Evolutionary conservation across 2,113 vertebrate genomes (phyloP), one percentile per base, ranked within the genome.

Genomic region (Hippolais icterina): DNA sequence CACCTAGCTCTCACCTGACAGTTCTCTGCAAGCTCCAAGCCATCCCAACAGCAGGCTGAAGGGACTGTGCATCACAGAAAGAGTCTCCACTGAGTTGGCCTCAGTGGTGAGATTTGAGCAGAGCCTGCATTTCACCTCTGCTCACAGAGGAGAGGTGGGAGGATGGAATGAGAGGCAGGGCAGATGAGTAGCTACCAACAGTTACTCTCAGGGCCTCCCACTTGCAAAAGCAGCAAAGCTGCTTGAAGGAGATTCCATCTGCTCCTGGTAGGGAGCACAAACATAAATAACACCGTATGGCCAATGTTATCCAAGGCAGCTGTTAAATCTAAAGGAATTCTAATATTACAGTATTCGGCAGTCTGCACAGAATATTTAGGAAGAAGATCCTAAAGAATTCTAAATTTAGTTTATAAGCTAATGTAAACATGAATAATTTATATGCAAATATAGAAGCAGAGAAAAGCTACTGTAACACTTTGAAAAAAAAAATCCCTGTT

Each of bases 231-330:
- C 41, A 87, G 65, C 53, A 84, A 92, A 87, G 89, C 69, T 94
- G 80, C 80, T 84, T 5, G 3, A 29, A 89, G 46, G 46, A 59
- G 57, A 64, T 35, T 93, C 95, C 95, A 91, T 96, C 94, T 96
- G 91, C 75, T 97, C 54, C 71, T 69, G 50, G 47, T 31, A 72
- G 59, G 42, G 57, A 93, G 81, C 64, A 79, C 37, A 68, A 85
- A 77, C 52, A 65, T 69, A 96, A 93, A 93, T 74, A 96, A 85
- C 39, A 44, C 37, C 33, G 33, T 87, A 91, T 59, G 59, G 78
- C 54, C 39, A 56, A 28, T 20, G n/a, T 52, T 90, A 94, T 28
- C 49, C 64, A 33, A 87, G 47, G n/a, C 81, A 87, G 70, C 61
- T 69, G 37, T 12, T 39, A 70, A 14, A 78, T 52, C 44, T 83